Base-by-base conservation (phyloP, 2,113 vertebrate species). In the Prietella phreatophila region DNA sequence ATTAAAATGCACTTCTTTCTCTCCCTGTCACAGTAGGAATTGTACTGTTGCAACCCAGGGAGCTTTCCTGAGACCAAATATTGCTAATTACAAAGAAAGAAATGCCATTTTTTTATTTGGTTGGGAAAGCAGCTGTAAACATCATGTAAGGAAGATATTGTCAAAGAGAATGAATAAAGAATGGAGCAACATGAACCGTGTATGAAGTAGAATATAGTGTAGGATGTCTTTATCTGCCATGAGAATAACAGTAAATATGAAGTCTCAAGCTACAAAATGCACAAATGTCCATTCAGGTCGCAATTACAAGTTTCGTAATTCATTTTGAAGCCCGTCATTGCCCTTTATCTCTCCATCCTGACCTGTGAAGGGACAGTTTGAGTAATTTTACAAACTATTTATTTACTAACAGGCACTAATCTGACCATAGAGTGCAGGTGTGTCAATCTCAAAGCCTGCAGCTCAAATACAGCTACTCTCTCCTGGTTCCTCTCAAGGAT, bases 1-100 rank as follows among this genome's bases (percentile, higher is more conserved):
- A 86, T 93, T 90, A 93, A 82, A 73, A 91, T 83, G 87, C 75
- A 84, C 82, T 82, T 90, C 92, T 89, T 50, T 86, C 88, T 92
- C 86, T 92, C 55, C 56, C 81, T 63, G 79, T 90, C 91, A 91
- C 87, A 90, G 90, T 89, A 85, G 30, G 83, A 85, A 91, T 87
- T 91, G 92, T 73, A 39, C 11, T 42, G 42, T 63, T 86, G 80
- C 83, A 88, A 82, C 67, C 33, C 65, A 13, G 8, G 33, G 58
- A 90, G 33, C 39, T 58, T 90, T 83, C 58, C 76, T 33, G 47
- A 42, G 50, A 86, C 88, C 33, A 85, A 87, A 85, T 79, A 79
- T 69, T 75, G 84, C 82, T 89, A 90, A 89, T 91, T 84, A 86
- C 30, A 85, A 85, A 53, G 63, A 50, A 61, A 39, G 36, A 50